A percentile compares a stretch with the other conserved stretches of the same genome.
These are phyloP conservation scores for Aspidapion aeneum DNA, from an alignment of 2,888 invertebrate genomes.

Conservation along the genomic window DNA sequence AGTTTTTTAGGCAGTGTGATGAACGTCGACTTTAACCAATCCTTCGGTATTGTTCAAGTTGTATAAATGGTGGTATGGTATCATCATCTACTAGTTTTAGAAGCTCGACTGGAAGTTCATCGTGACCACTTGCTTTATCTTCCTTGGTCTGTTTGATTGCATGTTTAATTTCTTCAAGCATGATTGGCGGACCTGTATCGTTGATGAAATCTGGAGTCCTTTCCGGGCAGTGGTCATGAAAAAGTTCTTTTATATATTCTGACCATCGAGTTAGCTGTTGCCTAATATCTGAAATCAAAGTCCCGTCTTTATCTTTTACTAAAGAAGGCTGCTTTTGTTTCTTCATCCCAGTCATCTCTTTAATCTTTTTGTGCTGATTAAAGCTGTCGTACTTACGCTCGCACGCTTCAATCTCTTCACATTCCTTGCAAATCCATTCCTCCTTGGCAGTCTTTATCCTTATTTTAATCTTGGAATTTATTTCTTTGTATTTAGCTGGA, in stretches of 20 bases:
- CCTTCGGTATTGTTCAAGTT: background rate
- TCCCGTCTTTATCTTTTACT: slow-evolving; percentile 17
- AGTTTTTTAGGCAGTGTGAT: no score
- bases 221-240: slow-evolving; percentile 17
- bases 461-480: slow-evolving; percentile 9
- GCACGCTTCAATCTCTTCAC: slow-evolving; percentile 21
- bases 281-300: slow-evolving; percentile 15
- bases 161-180: slow-evolving; percentile 7
- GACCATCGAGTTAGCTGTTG: slow-evolving; percentile 18
- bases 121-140: slow-evolving; percentile 14
- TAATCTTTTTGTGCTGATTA: slow-evolving; percentile 21
- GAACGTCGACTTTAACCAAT: slow-evolving; percentile 14
- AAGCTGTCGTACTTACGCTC: slow-evolving; percentile 19
- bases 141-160: slow-evolving; percentile 2
- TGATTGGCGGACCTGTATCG: slow-evolving; percentile 6
- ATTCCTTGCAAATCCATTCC: slow-evolving; percentile 16
- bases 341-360: slow-evolving; percentile 14
- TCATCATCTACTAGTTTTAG: slow-evolving; percentile 15
- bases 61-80: no score
- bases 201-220: background rate
- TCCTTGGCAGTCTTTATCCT: slow-evolving; percentile 18
- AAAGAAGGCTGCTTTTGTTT: slow-evolving; percentile 7
- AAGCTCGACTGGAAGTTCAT: slow-evolving; percentile 16
- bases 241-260: slow-evolving; percentile 21
- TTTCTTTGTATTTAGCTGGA: slow-evolving; percentile 7